Evolutionary conservation across 1,140 invertebrate species (phyloP).

Genomic region (Nomia melanderi): DNA sequence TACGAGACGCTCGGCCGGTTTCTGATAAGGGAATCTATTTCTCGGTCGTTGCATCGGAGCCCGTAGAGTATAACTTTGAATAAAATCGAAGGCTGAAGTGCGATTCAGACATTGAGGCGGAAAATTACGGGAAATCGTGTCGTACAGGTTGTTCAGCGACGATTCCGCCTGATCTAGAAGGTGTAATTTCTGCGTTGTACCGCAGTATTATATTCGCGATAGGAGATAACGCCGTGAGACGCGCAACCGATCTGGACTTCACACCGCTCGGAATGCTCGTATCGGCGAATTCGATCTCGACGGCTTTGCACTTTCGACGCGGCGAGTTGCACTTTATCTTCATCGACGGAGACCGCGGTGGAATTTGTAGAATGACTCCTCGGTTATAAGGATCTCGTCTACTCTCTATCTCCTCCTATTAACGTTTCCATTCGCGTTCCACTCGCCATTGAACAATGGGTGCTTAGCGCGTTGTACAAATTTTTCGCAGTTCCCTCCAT

Average conservation of each 20-base stretch:
- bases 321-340: background rate
- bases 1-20: background rate
- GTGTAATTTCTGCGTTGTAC: too few relatives aligned
- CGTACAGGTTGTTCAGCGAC: too few relatives aligned
- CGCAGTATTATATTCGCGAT: too few relatives aligned
- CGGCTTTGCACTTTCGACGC: background rate
- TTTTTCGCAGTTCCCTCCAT: too few relatives aligned
- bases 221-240: too few relatives aligned
- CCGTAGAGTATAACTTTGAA: too few relatives aligned
- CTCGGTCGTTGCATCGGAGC: too few relatives aligned
- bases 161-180: too few relatives aligned
- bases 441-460: background rate
- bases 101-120: too few relatives aligned
- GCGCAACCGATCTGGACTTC: background rate
- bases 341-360: background rate
- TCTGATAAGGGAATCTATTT: background rate
- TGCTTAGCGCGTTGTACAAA: background rate
- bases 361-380: background rate
- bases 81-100: too few relatives aligned
- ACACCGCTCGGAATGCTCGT: background rate
- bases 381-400: background rate
- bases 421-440: background rate
- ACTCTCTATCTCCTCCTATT: too few relatives aligned
- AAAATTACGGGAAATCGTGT: too few relatives aligned
- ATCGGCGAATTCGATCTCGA: background rate